These are phyloP conservation scores for Cephus cinctus DNA, from an alignment of 1,140 invertebrate genomes.

Conservation along the genomic window DNA sequence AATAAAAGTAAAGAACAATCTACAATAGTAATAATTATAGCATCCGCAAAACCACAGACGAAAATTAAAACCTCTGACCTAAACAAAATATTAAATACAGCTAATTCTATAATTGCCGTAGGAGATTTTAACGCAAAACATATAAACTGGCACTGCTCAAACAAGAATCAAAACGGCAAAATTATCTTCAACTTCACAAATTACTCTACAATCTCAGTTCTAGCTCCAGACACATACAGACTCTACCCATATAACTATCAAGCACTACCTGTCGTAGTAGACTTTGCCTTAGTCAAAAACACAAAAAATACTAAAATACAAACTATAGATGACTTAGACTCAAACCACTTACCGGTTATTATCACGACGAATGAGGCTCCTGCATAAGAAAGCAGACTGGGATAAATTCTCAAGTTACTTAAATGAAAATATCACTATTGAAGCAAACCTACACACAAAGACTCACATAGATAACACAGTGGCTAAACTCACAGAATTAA, in stretches of 20 bases:
- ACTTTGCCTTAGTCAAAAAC: constrained; percentile 13
- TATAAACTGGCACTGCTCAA: constrained; percentile 14
- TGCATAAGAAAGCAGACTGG: constrained; percentile 17
- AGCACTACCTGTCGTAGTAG: constrained; percentile 2
- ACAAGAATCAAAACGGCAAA: constrained; percentile 15
- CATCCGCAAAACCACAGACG: constrained; percentile 2
- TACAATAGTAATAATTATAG: constrained; percentile 10
- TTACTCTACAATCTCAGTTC: neutral
- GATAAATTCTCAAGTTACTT: constrained; percentile 11
- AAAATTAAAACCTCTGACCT: constrained; percentile 4
- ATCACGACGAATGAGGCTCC: neutral
- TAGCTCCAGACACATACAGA: constrained; percentile 6
- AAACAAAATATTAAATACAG: constrained; percentile 2
- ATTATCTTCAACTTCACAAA: constrained; percentile 9
- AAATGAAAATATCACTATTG: constrained; percentile 5
- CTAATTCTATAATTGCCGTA: neutral
- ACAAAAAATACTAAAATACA: constrained; percentile 2
- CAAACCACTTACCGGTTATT: constrained; percentile 17
- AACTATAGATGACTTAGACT: constrained; percentile 18
- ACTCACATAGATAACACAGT: neutral
- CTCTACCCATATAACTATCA: constrained; percentile 4
- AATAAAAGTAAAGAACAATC: constrained; percentile 18
- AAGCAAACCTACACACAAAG: neutral
- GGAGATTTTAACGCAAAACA: constrained; percentile 22
- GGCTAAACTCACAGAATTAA: neutral